phyloP scores from a whole-genome alignment of 2,888 invertebrate species.

The Anarsia innoxiella region DNA sequence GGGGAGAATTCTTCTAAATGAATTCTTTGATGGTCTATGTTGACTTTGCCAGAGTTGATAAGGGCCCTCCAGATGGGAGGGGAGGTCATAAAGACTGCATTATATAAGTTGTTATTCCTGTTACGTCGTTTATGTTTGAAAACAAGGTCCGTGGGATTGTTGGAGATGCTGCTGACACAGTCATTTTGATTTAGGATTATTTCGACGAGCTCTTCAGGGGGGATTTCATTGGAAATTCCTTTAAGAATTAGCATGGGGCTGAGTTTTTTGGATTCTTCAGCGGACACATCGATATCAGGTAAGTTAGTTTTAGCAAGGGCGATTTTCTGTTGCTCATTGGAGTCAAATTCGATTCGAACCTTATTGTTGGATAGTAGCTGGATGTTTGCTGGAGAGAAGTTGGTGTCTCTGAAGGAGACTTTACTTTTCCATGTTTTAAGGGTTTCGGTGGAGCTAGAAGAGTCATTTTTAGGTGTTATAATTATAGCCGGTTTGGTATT shows the following conservation, averaged over 20 bases:
- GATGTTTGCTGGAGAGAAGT: background rate
- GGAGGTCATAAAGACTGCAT: background rate
- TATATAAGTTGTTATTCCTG: background rate
- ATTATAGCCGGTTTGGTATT: background rate
- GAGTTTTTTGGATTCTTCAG: constrained; percentile 1
- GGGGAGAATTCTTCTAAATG: background rate
- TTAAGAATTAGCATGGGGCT: constrained; percentile 6
- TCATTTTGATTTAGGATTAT: background rate
- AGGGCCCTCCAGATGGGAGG: background rate
- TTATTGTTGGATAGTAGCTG: background rate
- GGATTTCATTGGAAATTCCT: background rate
- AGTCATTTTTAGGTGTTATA: background rate
- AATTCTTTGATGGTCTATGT: constrained; percentile 1
- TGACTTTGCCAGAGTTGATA: background rate
- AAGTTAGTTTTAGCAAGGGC: background rate
- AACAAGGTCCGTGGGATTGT: background rate
- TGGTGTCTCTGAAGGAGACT: background rate
- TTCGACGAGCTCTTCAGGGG: background rate
- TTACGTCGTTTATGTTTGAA: background rate
- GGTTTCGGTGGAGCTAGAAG: background rate
- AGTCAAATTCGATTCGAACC: constrained; percentile 2
- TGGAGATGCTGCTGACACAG: no score
- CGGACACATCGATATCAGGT: background rate
- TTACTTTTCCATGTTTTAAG: background rate
- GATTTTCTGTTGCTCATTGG: background rate